Evolutionary conservation across 2,113 vertebrate genomes (phyloP), one percentile per base, ranked within the genome.

Genomic region (Cervus canadensis): DNA sequence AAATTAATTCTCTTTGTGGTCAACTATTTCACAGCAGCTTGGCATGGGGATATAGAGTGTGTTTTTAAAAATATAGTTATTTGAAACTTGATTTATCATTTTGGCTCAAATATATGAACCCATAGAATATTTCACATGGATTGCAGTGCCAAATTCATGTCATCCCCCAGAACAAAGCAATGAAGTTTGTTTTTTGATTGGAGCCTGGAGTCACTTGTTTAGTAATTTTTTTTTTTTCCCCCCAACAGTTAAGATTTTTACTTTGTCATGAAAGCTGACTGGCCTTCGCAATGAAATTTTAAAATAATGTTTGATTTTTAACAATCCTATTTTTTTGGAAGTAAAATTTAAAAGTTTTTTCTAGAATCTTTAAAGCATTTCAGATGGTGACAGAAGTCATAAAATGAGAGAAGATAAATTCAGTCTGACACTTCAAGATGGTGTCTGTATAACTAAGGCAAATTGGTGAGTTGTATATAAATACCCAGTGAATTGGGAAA

Each of bases 21-120:
- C 52, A 96, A 2, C 74, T 92, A 40, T 97, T 98, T 95, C 60
- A 71, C 28, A 82, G 23, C 87, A 81, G 83, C 62, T 96, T 97
- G 96, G 78, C 91, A 90, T 95, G 13, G 30, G 40, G 14, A 78
- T 88, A 82, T 48, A 45, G 52, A 48, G 26, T 88, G 0, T 94
- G 52, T 91, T 95, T 96, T 95, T 28, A 0, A 92, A 94, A 96
- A 93, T 93, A 87, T 36, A 45, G 30, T 57, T 76, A 98, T 59
- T 94, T 89, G 52, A 96, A 96, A 56, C 52, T 78, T 95, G 93
- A 98, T 96, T 97, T 97, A 89, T 94, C 6, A 56, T 96, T 97
- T 96, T 98, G 95, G 81, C 43, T 95, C 13, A 62, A 33, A 79
- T 92, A 82, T 92, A 88, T 94, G 84, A 97, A 92, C 45, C 56